These are phyloP conservation scores for Lasaia peninsularis DNA, from an alignment of 1,140 invertebrate genomes.

Conservation along the genomic window DNA sequence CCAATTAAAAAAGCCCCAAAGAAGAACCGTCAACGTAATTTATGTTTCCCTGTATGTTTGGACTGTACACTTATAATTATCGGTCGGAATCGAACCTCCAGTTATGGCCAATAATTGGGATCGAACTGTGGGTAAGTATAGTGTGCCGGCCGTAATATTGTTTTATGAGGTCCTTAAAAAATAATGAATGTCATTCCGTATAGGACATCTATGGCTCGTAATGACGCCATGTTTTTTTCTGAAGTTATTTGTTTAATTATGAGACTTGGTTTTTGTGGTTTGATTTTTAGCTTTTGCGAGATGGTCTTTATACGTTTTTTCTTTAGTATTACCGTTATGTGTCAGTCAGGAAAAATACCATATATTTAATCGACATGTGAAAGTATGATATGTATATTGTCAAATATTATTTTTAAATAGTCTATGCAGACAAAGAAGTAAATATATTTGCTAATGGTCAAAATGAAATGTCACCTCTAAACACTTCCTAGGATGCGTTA, in stretches of 20 bases:
- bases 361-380: no score
- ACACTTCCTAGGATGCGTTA: no score
- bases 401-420: no score
- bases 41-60: conserved; percentile 44
- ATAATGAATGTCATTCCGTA: conserved; percentile 65
- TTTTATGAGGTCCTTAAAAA: conserved; percentile 67
- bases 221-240: conserved; percentile 32
- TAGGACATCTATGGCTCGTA: conserved; percentile 39
- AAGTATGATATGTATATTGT: no score
- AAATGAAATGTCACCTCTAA: no score
- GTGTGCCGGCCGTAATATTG: conserved; percentile 51
- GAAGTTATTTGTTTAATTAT: conserved; percentile 5
- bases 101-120: conserved; percentile 65
- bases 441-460: no score
- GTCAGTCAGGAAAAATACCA: no score
- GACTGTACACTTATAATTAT: conserved; percentile 56
- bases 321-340: no score
- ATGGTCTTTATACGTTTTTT: no score
- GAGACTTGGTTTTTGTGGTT: background rate
- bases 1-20: conserved; percentile 38
- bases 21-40: conserved; percentile 45
- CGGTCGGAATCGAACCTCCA: conserved; percentile 49
- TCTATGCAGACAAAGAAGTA: no score
- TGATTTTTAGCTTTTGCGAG: background rate
- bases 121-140: conserved; percentile 55